phyloP scores from a whole-genome alignment of 2,888 invertebrate genomes.

The Sipunculus nudus region DNA sequence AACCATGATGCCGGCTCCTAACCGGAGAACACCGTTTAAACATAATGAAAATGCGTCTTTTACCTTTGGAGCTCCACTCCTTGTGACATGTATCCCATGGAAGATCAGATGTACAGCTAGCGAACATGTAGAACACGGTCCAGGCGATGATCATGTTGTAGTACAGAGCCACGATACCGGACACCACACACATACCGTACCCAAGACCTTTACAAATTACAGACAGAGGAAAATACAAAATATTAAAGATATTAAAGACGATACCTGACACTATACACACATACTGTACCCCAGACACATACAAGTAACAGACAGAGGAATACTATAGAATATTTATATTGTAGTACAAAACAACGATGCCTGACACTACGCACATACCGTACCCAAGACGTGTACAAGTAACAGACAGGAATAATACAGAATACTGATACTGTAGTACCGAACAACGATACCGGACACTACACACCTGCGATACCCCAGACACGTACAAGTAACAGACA shows the following conservation, averaged over 20 bases:
- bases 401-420: background rate
- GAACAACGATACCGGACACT: too few species aligned
- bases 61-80: constrained; percentile 55
- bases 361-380: constrained; percentile 59
- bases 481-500: too few species aligned
- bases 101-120: constrained; percentile 53
- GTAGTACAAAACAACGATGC: constrained; percentile 59
- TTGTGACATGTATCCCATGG: constrained; percentile 57
- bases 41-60: too few species aligned
- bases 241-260: too few species aligned
- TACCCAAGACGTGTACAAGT: constrained; percentile 54
- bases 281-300: too few species aligned
- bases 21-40: too few species aligned
- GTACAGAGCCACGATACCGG: constrained; percentile 57
- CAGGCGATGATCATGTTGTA: constrained; percentile 62
- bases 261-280: too few species aligned
- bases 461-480: too few species aligned
- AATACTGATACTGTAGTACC: too few species aligned
- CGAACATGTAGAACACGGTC: constrained; percentile 60
- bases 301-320: too few species aligned
- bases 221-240: constrained; percentile 7
- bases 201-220: constrained; percentile 50
- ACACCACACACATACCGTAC: constrained; percentile 59
- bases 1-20: too few species aligned
- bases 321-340: constrained; percentile 62